Evolutionary conservation across 2,113 vertebrate genomes (phyloP).

Genomic region (Melierax canorus): DNA sequence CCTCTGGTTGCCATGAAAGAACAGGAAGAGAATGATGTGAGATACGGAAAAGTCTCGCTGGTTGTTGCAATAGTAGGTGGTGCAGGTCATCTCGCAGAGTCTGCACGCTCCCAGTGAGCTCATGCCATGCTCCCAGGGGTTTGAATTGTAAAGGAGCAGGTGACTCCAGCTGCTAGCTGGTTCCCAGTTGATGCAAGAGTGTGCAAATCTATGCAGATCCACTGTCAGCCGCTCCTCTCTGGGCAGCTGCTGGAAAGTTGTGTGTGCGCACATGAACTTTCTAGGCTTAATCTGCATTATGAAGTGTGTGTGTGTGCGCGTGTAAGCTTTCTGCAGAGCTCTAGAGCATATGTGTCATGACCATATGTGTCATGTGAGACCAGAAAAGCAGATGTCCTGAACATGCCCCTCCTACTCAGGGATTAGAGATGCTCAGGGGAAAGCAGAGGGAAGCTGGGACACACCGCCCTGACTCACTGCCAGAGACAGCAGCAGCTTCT

Average conservation of each 20-base stretch:
- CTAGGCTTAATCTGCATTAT: neutral
- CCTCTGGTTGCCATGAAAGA: neutral
- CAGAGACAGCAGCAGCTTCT: neutral
- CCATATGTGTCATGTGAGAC: neutral
- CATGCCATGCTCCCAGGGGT: neutral
- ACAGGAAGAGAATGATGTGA: neutral
- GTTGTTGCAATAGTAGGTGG: too few relatives aligned
- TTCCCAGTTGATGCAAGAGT: neutral
- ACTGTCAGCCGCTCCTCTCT: neutral
- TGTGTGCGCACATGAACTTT: neutral
- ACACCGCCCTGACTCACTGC: neutral
- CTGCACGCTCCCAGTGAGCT: neutral
- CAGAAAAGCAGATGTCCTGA: constrained; percentile 20
- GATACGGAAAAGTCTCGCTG: neutral
- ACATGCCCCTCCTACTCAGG: constrained; percentile 8
- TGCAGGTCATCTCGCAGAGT: neutral
- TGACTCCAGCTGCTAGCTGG: neutral
- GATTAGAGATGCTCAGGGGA: constrained; percentile 10
- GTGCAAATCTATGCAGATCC: neutral
- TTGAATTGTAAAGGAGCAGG: neutral
- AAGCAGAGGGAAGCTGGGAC: neutral
- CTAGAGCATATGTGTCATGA: neutral
- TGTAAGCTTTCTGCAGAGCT: neutral
- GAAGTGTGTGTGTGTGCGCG: neutral
- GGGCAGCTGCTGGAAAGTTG: neutral